Evolutionary conservation across 2,888 invertebrate genomes (phyloP).

Genomic region (Dendrolimus houi): DNA sequence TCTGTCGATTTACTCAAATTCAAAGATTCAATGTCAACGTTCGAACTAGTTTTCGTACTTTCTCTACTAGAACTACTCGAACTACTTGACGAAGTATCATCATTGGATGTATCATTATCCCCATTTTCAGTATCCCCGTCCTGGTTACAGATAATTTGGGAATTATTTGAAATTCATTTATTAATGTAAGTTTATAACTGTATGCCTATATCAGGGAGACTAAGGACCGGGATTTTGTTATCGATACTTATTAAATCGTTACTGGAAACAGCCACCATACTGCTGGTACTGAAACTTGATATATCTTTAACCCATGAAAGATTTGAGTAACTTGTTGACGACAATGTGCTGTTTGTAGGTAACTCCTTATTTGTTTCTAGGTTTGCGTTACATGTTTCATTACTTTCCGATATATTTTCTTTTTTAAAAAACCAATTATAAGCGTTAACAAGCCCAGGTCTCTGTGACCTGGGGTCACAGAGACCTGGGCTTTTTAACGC

Average conservation of each 20-base stretch:
- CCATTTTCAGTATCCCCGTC: neutral
- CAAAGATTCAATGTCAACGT: neutral
- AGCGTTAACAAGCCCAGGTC: too few relatives aligned
- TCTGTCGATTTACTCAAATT: neutral
- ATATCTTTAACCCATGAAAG: constrained; percentile 57
- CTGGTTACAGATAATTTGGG: neutral
- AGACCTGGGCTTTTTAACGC: too few relatives aligned
- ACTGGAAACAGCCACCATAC: constrained; percentile 34
- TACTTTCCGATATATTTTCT: too few relatives aligned
- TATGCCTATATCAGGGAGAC: constrained; percentile 26
- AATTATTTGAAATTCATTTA: neutral
- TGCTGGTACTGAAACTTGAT: constrained; percentile 43
- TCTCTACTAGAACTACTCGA: neutral
- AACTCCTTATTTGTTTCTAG: too few relatives aligned
- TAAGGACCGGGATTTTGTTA: constrained; percentile 45
- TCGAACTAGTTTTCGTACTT: neutral
- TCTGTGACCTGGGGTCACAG: too few relatives aligned
- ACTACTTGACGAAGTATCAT: neutral
- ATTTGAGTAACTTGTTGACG: constrained; percentile 5
- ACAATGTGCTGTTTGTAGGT: neutral
- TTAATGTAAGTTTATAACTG: neutral
- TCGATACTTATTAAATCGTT: constrained; percentile 43
- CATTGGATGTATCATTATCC: neutral
- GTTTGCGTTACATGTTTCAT: too few relatives aligned
- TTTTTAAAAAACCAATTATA: too few relatives aligned